phyloP scores from a whole-genome alignment of 2,797 vertebrate genomes.

The Smutsia gigantea region DNA sequence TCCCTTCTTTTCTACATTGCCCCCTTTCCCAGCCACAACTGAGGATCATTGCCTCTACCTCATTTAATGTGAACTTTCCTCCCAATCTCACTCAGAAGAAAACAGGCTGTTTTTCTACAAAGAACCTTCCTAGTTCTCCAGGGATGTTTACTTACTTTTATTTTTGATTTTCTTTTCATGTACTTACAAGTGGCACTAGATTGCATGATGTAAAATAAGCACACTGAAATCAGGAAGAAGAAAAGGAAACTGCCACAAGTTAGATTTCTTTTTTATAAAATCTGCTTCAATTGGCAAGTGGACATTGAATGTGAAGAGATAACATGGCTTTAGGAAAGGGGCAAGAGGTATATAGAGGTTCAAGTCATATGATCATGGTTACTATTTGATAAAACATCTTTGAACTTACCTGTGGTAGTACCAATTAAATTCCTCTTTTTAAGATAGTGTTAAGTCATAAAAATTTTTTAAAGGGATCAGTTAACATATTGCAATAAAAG shows the following conservation, averaged over 20 bases:
- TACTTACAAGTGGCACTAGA: background rate
- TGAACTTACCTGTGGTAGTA: background rate
- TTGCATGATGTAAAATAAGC: background rate
- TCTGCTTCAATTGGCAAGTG: background rate
- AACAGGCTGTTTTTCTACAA: background rate
- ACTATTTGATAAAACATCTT: background rate
- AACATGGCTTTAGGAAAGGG: background rate
- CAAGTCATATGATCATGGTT: background rate
- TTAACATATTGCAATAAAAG: background rate
- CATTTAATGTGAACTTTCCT: background rate
- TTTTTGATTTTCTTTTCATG: background rate
- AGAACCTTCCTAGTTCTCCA: background rate
- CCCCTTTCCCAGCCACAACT: background rate
- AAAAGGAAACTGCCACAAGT: background rate
- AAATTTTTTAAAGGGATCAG: background rate
- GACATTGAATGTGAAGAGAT: background rate
- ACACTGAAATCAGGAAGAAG: background rate
- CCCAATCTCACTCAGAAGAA: background rate
- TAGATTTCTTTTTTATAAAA: background rate
- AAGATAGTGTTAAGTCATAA: background rate
- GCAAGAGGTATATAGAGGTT: background rate
- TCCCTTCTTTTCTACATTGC: background rate
- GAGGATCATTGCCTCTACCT: background rate
- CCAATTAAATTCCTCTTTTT: background rate
- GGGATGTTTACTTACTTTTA: background rate